Evolutionary conservation across 2,888 invertebrate species (phyloP), one percentile per base, ranked within the genome.

Genomic region (Calliphora vomitoria): DNA sequence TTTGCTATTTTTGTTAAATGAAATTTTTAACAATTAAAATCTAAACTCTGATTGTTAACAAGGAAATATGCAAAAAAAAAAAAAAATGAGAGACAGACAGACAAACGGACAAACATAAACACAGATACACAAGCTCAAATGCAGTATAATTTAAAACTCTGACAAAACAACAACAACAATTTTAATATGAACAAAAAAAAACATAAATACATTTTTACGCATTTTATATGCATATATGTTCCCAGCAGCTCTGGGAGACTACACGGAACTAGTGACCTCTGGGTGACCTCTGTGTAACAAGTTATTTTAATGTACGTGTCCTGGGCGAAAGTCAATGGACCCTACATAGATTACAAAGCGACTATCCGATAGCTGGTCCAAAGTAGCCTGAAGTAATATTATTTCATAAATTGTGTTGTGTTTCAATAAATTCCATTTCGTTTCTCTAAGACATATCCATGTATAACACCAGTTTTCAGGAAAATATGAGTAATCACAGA

Each of bases 21-120:
- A 76, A 80, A 62, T 80, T 44, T 85, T 80, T 62, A 80, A 80
- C 80, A 85, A 85, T 85, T 85, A 80, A 85, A 85, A 85, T 80
- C 84, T 80, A 84, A 78, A 71, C 72, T 69, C 62, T 71, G 76
- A 68, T 79, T 68, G 69, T 76, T 71, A 78, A 83, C 69, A 76
- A 76, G 69, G 71, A 71, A 83, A 83, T 71, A 38, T 50, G 50
- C 35, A 64, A 38, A 60, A 79, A 78, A 60, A 60, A 79, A 78
- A 60, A 18, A 25, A 78, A 13, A 53, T 68, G 53, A 55, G 41
- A 68, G 44, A 68, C 68, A 68, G 44, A n/a, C 41, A 68, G 31
- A 47, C 20, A 15, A 8, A 31, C 53, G 10, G 15, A 38, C 18
- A 50, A 25, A 76, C 50, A 80, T 53, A 44, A 11, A 50, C 60